phyloP scores from a whole-genome alignment of 2,113 vertebrate species.

The Rhea americana region DNA sequence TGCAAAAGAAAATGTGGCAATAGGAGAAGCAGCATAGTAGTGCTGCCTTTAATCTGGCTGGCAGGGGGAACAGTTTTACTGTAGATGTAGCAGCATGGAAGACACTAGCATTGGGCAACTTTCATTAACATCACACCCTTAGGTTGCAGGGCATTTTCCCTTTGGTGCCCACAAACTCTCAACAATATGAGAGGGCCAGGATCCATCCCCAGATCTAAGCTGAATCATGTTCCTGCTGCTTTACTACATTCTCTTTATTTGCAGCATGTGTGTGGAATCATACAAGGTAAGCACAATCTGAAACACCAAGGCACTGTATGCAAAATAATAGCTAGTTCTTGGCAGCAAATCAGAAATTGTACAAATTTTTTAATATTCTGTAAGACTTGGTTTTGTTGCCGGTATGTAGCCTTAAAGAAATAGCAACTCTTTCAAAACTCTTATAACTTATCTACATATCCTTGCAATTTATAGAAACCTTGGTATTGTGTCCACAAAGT shows the following conservation, averaged over 20 bases:
- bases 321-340: neutral
- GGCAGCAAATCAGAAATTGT: neutral
- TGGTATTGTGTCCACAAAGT: neutral
- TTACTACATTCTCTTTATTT: neutral
- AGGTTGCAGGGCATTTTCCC: neutral
- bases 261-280: neutral
- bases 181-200: neutral
- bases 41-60: neutral
- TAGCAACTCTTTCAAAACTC: neutral
- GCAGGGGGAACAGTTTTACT: neutral
- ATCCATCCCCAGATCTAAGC: neutral
- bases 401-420: neutral
- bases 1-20: slow-evolving; percentile 16
- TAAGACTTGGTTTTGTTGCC: neutral
- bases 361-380: neutral
- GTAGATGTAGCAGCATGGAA: neutral
- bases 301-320: neutral
- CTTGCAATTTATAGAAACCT: neutral
- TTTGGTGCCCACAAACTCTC: neutral
- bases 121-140: neutral
- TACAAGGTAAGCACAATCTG: neutral
- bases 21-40: neutral
- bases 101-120: neutral
- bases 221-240: neutral
- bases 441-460: neutral